Conservation (phyloP, 2,113 vertebrate genomes). For the Marmota monax region DNA sequence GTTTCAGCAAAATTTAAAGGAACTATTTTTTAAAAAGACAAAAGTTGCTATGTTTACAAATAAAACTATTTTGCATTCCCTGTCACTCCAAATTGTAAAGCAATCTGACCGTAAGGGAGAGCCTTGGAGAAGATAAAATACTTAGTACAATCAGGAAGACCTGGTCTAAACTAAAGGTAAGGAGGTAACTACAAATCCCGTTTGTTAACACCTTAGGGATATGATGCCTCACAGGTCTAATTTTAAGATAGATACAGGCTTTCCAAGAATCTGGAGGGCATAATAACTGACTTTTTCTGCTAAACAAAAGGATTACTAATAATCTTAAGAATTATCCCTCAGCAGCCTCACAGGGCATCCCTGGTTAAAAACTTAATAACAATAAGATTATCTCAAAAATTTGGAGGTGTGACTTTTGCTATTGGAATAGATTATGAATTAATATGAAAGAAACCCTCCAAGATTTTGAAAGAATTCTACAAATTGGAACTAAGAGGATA, state of each 20-base stretch:
- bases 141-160: not conserved
- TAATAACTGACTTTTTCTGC: not conserved
- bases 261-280: not conserved
- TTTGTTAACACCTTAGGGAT: not conserved
- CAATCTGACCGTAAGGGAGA: not conserved
- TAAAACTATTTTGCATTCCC: constrained; percentile 27
- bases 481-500: not conserved
- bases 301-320: not conserved
- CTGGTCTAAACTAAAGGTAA: not conserved
- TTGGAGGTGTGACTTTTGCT: not conserved
- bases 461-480: not conserved
- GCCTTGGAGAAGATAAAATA: not conserved
- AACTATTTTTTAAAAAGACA: not conserved
- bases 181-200: not conserved
- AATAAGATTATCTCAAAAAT: not conserved
- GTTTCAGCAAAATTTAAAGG: constrained; percentile 4
- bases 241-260: not conserved
- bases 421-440: not conserved
- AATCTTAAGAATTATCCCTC: not conserved
- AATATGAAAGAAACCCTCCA: not conserved
- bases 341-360: not conserved
- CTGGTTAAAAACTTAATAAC: not conserved
- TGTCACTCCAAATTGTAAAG: not conserved
- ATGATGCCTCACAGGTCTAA: not conserved
- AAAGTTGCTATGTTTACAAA: not conserved